A percentile compares a stretch with the other conserved stretches of the same genome.
phyloP scores from a whole-genome alignment of 2,888 invertebrate genomes.

The Noctua janthina region DNA sequence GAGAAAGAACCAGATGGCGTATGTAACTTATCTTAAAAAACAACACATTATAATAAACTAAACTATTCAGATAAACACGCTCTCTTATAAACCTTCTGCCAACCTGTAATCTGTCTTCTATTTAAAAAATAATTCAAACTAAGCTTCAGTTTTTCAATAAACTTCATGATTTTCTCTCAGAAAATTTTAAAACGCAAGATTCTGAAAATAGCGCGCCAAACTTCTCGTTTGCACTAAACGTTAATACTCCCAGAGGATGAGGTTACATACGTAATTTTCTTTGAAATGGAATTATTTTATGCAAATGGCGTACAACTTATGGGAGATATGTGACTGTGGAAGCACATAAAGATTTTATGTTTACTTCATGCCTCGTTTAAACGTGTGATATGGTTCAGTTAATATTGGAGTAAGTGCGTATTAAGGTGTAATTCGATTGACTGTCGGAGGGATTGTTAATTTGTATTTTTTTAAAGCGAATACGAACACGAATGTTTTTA shows the following conservation, averaged over 20 bases:
- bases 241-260: conserved; percentile 31
- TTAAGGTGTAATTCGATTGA: conserved; percentile 9
- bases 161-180: background rate
- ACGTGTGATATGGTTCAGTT: conserved; percentile 29
- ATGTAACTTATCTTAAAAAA: background rate
- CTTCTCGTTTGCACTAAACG: conserved; percentile 41
- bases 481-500: background rate
- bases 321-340: conserved; percentile 49
- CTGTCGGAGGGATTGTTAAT: conserved; percentile 1
- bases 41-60: background rate
- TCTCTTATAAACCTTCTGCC: background rate
- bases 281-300: conserved; percentile 62
- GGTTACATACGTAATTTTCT: conserved; percentile 58
- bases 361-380: conserved; percentile 39
- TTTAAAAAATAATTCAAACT: background rate
- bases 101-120: background rate
- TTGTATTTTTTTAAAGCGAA: conserved; percentile 5
- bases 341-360: conserved; percentile 44
- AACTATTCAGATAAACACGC: background rate
- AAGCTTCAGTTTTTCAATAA: background rate
- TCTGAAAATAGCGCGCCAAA: conserved; percentile 15
- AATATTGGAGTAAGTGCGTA: conserved; percentile 19
- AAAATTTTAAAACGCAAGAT: background rate
- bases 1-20: background rate
- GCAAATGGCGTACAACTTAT: conserved; percentile 55